phyloP scores from a whole-genome alignment of 2,888 invertebrate genomes.

The Oligia fasciuncula region DNA sequence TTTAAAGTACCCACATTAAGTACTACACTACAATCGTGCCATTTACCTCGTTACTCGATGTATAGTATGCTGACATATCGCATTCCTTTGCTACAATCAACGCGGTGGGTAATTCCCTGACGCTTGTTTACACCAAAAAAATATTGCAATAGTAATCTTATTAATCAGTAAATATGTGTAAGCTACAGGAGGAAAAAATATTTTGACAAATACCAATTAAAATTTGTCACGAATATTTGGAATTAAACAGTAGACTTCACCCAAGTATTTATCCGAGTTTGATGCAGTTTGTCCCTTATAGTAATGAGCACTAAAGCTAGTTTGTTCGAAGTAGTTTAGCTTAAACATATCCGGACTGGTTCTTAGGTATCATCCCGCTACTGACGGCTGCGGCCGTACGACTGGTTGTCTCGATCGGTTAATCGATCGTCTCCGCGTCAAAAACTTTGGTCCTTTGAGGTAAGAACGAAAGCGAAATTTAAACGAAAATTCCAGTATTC shows the following conservation, averaged over 20 bases:
- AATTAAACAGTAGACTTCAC: not conserved
- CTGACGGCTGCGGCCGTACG: constrained; percentile 86
- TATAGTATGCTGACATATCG: constrained; percentile 50
- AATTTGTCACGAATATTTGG: not conserved
- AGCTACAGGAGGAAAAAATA: not conserved
- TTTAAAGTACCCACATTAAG: constrained; percentile 24
- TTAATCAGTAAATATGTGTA: constrained; percentile 32
- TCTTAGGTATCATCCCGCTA: constrained; percentile 87
- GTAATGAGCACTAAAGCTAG: constrained; percentile 47
- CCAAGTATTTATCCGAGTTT: constrained; percentile 19
- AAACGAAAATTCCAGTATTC: constrained; percentile 45
- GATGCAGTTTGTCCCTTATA: constrained; percentile 29
- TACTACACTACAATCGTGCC: constrained; percentile 22
- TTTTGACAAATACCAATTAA: not conserved
- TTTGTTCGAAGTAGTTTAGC: constrained; percentile 63
- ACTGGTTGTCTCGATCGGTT: constrained; percentile 87
- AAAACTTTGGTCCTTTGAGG: constrained; percentile 88
- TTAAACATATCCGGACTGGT: constrained; percentile 83
- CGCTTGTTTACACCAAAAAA: constrained; percentile 48
- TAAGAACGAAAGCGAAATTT: constrained; percentile 80
- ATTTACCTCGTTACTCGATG: constrained; percentile 54
- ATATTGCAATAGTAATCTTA: constrained; percentile 12
- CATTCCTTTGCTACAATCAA: constrained; percentile 49
- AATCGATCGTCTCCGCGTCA: constrained; percentile 86
- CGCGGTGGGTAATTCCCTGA: constrained; percentile 44